phyloP scores from a whole-genome alignment of 2,888 invertebrate genomes.

The Spisula solida region DNA sequence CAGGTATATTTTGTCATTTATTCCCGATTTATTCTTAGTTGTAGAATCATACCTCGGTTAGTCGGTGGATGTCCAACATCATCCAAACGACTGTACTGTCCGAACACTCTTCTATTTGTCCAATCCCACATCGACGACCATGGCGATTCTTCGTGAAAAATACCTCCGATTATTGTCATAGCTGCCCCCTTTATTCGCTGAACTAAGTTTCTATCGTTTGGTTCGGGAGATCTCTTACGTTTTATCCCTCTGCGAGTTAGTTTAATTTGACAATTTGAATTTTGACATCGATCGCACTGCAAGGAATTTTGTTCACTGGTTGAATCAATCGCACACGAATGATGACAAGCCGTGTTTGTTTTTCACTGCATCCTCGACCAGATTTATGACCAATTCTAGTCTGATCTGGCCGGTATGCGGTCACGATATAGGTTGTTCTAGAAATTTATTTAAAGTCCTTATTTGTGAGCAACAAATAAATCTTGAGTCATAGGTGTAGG shows the following conservation, averaged over 20 bases:
- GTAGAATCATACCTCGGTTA: neutral
- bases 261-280: neutral
- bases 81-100: neutral
- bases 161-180: conserved; percentile 49
- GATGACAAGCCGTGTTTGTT: conserved; percentile 39
- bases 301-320: neutral
- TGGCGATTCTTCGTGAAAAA: conserved; percentile 34
- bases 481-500: neutral
- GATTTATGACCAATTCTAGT: conserved; percentile 51
- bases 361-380: conserved; percentile 48
- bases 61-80: neutral
- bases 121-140: conserved; percentile 36
- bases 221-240: conserved; percentile 16
- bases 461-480: neutral
- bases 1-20: too few relatives aligned
- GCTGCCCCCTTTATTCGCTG: conserved; percentile 39
- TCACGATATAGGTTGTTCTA: conserved; percentile 30
- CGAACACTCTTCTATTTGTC: conserved; percentile 8
- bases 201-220: conserved; percentile 20
- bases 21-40: too few relatives aligned
- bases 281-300: neutral
- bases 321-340: neutral
- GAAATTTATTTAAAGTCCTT: neutral
- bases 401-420: conserved; percentile 53
- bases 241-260: conserved; percentile 27